A percentile compares a stretch with the other conserved stretches of the same genome.
Evolutionary conservation across 37 sponge, comb jelly and placozoan genomes (phyloP).

Genomic region (Beroe ovata): DNA sequence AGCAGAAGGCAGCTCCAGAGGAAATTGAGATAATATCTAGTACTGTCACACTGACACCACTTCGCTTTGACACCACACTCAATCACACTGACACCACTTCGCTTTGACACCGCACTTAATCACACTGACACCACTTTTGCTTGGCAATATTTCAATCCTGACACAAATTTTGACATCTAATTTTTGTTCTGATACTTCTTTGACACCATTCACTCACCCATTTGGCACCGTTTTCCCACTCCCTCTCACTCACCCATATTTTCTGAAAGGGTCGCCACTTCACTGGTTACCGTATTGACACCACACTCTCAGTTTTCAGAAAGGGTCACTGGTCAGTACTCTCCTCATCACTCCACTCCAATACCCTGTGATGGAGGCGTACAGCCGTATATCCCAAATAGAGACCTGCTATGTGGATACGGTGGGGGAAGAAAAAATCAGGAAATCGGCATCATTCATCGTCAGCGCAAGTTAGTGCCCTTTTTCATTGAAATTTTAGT

Average conservation of each 20-base stretch:
- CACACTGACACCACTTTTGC: background rate
- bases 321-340: background rate
- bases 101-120: background rate
- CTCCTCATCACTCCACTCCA: background rate
- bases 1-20: no score
- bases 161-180: no score
- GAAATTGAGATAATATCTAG: no score
- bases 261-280: no score
- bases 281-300: no score
- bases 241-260: no score
- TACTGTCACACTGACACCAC: background rate
- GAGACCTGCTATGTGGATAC: background rate
- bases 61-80: background rate
- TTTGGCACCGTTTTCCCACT: no score
- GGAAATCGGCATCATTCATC: background rate
- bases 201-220: no score
- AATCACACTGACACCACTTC: background rate
- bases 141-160: background rate
- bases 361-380: constrained; percentile 56
- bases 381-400: constrained; percentile 6
- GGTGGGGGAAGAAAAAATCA: constrained; percentile 6
- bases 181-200: no score
- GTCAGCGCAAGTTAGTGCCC: constrained; percentile 15
- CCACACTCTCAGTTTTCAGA: constrained; percentile 55
- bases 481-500: no score